Conservation (phyloP, 2,888 invertebrate species). For the Eristalis intricaria region DNA sequence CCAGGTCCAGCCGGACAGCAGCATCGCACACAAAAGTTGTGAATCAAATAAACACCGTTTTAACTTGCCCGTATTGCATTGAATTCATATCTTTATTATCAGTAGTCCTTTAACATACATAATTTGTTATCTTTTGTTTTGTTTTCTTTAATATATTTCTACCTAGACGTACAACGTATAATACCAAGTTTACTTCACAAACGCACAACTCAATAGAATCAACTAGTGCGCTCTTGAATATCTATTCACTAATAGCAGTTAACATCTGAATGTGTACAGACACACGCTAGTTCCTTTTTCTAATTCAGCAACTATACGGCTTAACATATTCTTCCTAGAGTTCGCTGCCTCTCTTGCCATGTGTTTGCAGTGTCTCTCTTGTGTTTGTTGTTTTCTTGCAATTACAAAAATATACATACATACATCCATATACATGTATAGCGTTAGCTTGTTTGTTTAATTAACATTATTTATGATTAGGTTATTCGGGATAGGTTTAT, state of each 20-base stretch:
- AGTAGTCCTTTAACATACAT: slow-evolving; percentile 40
- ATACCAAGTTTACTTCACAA: slow-evolving; percentile 46
- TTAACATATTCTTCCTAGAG: neutral
- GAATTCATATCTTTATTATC: slow-evolving; percentile 50
- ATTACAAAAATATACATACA: slow-evolving; percentile 15
- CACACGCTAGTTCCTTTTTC: neutral
- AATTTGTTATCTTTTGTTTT: slow-evolving; percentile 6
- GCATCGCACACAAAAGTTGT: too few relatives aligned
- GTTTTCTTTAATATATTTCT: slow-evolving; percentile 39
- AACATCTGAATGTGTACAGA: neutral
- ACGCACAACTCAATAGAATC: neutral
- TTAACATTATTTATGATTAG: neutral
- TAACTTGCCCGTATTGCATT: slow-evolving; percentile 59
- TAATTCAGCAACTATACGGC: neutral
- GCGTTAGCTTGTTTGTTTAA: slow-evolving; percentile 39
- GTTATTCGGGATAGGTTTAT: neutral
- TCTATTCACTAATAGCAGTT: slow-evolving; percentile 40
- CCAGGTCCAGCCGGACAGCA: too few relatives aligned
- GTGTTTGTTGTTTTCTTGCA: slow-evolving; percentile 17
- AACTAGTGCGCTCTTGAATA: slow-evolving; percentile 32
- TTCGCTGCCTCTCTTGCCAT: neutral
- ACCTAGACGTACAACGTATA: slow-evolving; percentile 29
- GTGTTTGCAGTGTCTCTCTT: neutral
- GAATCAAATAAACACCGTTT: neutral
- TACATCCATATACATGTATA: slow-evolving; percentile 59